Evolutionary conservation across 2,797 vertebrate genomes (phyloP).

Genomic region (Trematomus bernacchii): DNA sequence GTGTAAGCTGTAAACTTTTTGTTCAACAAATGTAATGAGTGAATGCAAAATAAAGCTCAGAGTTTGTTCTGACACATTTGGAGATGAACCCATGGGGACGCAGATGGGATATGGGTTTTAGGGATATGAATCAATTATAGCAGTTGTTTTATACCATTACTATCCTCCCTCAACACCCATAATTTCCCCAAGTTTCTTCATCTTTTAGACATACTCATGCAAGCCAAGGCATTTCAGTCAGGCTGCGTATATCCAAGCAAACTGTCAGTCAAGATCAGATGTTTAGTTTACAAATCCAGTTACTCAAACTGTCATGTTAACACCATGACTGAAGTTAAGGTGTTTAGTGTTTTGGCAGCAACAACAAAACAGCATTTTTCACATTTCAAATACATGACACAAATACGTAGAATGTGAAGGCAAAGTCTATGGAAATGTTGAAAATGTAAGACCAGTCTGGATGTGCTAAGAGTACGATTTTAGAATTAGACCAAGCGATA

Average conservation of each 20-base stretch:
- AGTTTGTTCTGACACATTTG: slow-evolving; percentile 75
- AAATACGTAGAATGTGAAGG: slow-evolving; percentile 12
- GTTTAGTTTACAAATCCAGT: slow-evolving; percentile 46
- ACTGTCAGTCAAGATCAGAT: slow-evolving; percentile 41
- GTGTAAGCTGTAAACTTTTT: slow-evolving; percentile 64
- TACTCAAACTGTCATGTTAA: slow-evolving; percentile 48
- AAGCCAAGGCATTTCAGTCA: slow-evolving; percentile 30
- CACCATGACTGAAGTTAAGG: slow-evolving; percentile 23
- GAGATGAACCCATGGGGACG: slow-evolving; percentile 68
- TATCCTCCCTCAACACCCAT: slow-evolving; percentile 58
- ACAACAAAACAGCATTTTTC: slow-evolving; percentile 14
- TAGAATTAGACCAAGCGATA: neutral
- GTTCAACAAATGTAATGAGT: slow-evolving; percentile 68
- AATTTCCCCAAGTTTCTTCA: slow-evolving; percentile 42
- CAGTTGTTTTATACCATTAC: slow-evolving; percentile 73
- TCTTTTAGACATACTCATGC: slow-evolving; percentile 38
- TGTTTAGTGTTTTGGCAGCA: slow-evolving; percentile 21
- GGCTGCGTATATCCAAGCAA: slow-evolving; percentile 7
- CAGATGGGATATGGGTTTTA: slow-evolving; percentile 78
- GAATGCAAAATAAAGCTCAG: slow-evolving; percentile 70
- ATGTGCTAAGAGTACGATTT: neutral
- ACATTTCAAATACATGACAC: slow-evolving; percentile 14
- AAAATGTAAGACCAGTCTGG: neutral
- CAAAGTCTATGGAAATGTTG: slow-evolving; percentile 7
- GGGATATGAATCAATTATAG: slow-evolving; percentile 78